A percentile compares a stretch with the other conserved stretches of the same genome.
Conservation (phyloP, 2,888 invertebrate genomes). For the Antitype chi region DNA sequence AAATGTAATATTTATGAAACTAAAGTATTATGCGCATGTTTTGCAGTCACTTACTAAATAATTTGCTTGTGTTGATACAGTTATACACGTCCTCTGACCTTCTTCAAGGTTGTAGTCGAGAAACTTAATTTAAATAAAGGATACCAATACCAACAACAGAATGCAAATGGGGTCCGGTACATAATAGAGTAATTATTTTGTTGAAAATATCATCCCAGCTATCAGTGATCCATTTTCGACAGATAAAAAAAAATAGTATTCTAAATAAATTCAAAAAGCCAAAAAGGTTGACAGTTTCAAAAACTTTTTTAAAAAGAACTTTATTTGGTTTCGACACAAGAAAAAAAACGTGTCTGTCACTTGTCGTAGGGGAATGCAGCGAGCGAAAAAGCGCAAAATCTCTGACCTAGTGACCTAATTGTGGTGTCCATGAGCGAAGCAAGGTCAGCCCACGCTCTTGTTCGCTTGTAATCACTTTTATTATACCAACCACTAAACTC, state of each 20-base stretch:
- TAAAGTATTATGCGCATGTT: constrained; percentile 40
- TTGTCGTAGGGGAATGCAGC: constrained; percentile 47
- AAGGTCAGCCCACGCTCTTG: constrained; percentile 81
- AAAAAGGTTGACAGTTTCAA: constrained; percentile 4
- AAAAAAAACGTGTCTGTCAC: constrained; percentile 42
- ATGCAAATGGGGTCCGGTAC: neutral
- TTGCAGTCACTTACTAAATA: constrained; percentile 18
- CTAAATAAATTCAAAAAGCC: neutral
- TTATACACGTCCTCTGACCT: constrained; percentile 19
- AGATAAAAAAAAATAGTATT: constrained; percentile 1
- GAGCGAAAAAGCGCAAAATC: constrained; percentile 76
- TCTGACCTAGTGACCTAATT: constrained; percentile 85
- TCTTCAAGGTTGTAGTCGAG: constrained; percentile 22
- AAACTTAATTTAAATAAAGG: neutral
- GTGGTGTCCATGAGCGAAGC: constrained; percentile 82
- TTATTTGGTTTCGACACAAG: constrained; percentile 1
- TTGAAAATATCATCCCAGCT: constrained; percentile 3
- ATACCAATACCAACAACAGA: neutral
- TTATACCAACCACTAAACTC: constrained; percentile 62
- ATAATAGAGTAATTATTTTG: neutral
- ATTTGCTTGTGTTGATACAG: constrained; percentile 21
- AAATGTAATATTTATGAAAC: constrained; percentile 38
- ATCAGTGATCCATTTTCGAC: neutral
- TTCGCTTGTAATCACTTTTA: constrained; percentile 69
- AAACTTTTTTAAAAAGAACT: constrained; percentile 8